Percentiles rank a stretch among this genome's conserved stretches.
Evolutionary conservation across 2,797 vertebrate species (phyloP).

Genomic region (Hylomyscus alleni): DNA sequence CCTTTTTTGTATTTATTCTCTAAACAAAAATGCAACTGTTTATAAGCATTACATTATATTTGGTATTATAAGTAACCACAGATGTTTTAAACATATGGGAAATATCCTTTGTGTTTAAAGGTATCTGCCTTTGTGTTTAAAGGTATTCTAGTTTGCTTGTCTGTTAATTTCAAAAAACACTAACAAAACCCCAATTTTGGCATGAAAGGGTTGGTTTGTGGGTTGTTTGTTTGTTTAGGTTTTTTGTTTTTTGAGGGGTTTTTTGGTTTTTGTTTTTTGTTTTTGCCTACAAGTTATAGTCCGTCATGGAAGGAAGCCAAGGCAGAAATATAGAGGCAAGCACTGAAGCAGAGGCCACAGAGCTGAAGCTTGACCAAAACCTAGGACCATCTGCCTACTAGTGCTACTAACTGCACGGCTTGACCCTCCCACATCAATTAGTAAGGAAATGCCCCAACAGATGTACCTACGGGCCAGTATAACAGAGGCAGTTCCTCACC

Average conservation of each 20-base stretch:
- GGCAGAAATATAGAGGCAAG: neutral
- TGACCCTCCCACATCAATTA: neutral
- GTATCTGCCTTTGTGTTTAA: too few species aligned
- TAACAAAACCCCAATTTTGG: neutral
- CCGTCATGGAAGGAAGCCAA: neutral
- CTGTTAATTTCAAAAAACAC: neutral
- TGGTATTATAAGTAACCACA: neutral
- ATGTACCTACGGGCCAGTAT: neutral
- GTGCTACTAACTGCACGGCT: neutral
- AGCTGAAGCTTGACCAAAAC: neutral
- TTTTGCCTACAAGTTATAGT: neutral
- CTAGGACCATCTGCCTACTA: neutral
- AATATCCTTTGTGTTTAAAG: too few species aligned
- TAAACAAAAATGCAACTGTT: neutral
- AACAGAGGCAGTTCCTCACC: neutral
- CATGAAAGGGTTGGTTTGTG: neutral
- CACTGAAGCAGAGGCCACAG: neutral
- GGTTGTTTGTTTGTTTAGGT: too few species aligned
- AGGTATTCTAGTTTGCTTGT: neutral
- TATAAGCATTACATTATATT: neutral
- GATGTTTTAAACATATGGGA: neutral
- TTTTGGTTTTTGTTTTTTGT: too few species aligned
- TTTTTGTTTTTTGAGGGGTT: too few species aligned
- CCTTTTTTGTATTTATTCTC: neutral
- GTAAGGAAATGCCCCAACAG: neutral